phyloP scores from a whole-genome alignment of 35 echinoderm and acorn worm species.

The Apostichopus californicus region DNA sequence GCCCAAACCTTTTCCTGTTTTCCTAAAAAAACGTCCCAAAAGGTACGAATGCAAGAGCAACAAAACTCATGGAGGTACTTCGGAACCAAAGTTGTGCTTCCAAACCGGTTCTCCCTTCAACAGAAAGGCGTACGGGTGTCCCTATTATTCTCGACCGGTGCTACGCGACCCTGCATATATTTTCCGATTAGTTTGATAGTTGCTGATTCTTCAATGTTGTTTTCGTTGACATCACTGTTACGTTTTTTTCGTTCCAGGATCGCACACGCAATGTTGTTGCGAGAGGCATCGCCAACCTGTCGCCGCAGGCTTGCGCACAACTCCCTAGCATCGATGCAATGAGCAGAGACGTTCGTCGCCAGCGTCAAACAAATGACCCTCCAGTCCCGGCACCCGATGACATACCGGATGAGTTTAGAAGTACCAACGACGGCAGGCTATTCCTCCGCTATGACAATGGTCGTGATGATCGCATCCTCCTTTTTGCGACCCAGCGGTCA shows the following conservation, averaged over 20 bases:
- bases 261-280: constrained; percentile 17
- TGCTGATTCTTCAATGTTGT: neutral
- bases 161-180: no score
- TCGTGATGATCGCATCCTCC: neutral
- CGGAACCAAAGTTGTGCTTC: no score
- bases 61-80: no score
- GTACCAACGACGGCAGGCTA: neutral
- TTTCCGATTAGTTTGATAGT: no score
- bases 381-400: constrained; percentile 9
- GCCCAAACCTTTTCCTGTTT: no score
- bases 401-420: neutral
- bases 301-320: neutral
- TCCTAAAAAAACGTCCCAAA: no score
- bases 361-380: neutral
- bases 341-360: constrained; percentile 2
- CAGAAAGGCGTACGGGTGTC: no score
- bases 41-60: no score
- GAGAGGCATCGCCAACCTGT: neutral
- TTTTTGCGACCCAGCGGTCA: neutral
- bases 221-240: neutral
- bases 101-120: no score
- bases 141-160: no score
- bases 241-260: constrained; percentile 21
- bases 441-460: constrained; percentile 16
- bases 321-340: neutral